Conservation (phyloP, 2,888 invertebrate genomes). For the Rhabditoides inermis region DNA sequence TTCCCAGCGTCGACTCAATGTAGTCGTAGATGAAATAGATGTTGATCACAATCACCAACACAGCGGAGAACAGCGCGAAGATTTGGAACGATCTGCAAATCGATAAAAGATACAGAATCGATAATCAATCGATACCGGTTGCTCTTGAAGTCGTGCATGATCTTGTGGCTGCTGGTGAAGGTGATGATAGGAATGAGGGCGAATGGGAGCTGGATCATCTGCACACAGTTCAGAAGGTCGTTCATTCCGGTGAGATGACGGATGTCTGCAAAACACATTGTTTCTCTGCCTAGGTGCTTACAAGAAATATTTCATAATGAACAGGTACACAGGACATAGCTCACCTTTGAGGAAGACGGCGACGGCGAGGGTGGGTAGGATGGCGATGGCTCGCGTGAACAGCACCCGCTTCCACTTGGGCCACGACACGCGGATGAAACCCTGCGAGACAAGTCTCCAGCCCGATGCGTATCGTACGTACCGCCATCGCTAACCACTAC, state of each 20-base stretch:
- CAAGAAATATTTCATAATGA: too few relatives aligned
- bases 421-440: slow-evolving; percentile 76
- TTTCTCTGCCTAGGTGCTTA: neutral
- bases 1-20: slow-evolving; percentile 52
- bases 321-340: too few relatives aligned
- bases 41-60: slow-evolving; percentile 70
- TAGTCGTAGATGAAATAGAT: slow-evolving; percentile 68
- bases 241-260: slow-evolving; percentile 63
- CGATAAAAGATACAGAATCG: neutral
- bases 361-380: slow-evolving; percentile 60
- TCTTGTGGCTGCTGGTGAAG: slow-evolving; percentile 69
- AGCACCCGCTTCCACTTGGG: slow-evolving; percentile 77
- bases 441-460: slow-evolving; percentile 54
- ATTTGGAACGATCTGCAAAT: slow-evolving; percentile 60
- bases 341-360: slow-evolving; percentile 52
- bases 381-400: slow-evolving; percentile 75
- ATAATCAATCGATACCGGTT: neutral
- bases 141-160: slow-evolving; percentile 78
- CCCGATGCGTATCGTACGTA: neutral
- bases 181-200: slow-evolving; percentile 77
- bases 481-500: too few relatives aligned
- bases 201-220: slow-evolving; percentile 69
- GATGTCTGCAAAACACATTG: neutral
- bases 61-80: slow-evolving; percentile 64
- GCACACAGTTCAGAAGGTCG: slow-evolving; percentile 66